Conservation (phyloP, 2,888 invertebrate species). For the Hirtodrosophila duncani region DNA sequence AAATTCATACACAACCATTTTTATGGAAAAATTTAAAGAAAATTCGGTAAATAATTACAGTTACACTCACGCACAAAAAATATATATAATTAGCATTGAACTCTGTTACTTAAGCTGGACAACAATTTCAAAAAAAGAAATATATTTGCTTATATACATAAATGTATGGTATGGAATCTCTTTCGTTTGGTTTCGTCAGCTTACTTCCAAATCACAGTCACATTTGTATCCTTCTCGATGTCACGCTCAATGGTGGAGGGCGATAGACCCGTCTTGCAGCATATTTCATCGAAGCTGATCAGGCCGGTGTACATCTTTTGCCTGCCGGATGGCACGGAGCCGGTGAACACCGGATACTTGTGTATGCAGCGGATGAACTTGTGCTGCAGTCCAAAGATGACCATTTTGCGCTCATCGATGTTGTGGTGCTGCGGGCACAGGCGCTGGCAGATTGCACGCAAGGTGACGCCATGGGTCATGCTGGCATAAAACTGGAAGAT, state of each 20-base stretch:
- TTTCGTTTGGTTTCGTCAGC: background rate
- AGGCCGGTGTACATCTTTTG: conserved; percentile 87
- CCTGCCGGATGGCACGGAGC: conserved; percentile 79
- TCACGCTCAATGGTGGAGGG: conserved; percentile 88
- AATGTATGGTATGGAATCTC: conserved; percentile 4
- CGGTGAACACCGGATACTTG: conserved; percentile 80
- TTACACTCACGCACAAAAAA: no score
- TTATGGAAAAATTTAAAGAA: no score
- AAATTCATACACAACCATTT: no score
- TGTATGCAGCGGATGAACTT: conserved; percentile 81
- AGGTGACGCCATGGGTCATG: conserved; percentile 85
- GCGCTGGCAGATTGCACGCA: conserved; percentile 84
- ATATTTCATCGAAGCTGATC: conserved; percentile 92
- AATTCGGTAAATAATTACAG: no score
- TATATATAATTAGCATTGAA: no score
- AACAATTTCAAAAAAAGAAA: no score
- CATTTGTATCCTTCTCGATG: conserved; percentile 90
- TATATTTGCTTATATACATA: no score
- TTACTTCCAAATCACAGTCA: conserved; percentile 90
- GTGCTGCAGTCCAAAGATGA: conserved; percentile 81
- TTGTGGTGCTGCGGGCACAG: conserved; percentile 82
- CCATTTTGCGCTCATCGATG: conserved; percentile 79
- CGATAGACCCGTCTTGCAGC: conserved; percentile 88
- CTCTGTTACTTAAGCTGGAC: no score
- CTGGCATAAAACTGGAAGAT: conserved; percentile 82